Conservation (phyloP, 1,140 invertebrate species). For the Drosophila serrata region DNA sequence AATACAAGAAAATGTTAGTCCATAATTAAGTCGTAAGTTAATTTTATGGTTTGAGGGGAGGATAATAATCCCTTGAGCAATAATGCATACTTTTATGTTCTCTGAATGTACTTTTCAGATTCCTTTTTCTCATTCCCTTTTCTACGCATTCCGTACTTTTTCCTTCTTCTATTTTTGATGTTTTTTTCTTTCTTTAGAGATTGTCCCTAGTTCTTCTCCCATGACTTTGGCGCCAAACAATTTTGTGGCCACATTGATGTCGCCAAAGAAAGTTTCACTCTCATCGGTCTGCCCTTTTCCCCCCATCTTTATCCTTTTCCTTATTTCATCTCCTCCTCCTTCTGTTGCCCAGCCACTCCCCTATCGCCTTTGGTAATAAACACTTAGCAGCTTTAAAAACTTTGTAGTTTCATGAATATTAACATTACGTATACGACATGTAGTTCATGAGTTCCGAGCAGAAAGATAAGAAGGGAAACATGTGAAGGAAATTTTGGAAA, state of each 20-base stretch:
- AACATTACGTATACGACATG: constrained; percentile 41
- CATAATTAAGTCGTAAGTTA: neutral
- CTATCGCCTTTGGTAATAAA: neutral
- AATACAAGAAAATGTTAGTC: neutral
- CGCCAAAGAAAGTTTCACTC: constrained; percentile 36
- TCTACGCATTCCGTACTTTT: neutral
- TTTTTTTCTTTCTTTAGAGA: neutral
- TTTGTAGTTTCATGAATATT: constrained; percentile 30
- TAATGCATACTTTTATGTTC: constrained; percentile 1
- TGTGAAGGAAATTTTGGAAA: neutral
- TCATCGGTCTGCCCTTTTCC: neutral
- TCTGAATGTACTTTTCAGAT: neutral
- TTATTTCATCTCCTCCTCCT: too few relatives aligned
- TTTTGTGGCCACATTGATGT: constrained; percentile 39
- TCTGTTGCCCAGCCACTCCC: neutral
- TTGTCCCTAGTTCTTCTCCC: neutral
- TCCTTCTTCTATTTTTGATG: neutral
- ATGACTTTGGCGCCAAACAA: constrained; percentile 28
- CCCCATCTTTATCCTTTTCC: neutral
- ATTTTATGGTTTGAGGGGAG: neutral
- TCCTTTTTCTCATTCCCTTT: neutral
- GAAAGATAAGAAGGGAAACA: neutral
- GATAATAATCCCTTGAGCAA: constrained; percentile 5
- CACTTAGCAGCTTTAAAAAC: constrained; percentile 22
- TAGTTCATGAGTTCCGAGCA: constrained; percentile 6